A percentile compares a stretch with the other conserved stretches of the same genome.
Evolutionary conservation across 2,113 vertebrate species (phyloP).

Genomic region (Azemiops feae): DNA sequence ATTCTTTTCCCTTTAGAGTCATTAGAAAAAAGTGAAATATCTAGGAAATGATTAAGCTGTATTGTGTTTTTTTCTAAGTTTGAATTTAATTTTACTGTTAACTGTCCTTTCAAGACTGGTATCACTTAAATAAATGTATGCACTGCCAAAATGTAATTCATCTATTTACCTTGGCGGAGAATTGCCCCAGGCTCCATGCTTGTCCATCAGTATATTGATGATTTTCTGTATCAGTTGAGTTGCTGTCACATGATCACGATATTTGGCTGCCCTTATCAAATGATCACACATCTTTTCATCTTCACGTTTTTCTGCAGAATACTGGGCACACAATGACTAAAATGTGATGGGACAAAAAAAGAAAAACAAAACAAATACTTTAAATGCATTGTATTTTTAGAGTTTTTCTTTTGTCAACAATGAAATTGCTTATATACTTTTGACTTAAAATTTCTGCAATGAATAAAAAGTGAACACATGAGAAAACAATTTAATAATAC

Average conservation of each 20-base stretch:
- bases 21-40: not conserved
- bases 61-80: not conserved
- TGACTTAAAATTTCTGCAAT: not conserved
- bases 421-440: not conserved
- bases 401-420: not conserved
- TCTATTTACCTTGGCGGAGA: slow-evolving; percentile 81
- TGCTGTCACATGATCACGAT: slow-evolving; percentile 92
- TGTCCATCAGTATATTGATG: slow-evolving; percentile 94
- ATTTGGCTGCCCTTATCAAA: slow-evolving; percentile 93
- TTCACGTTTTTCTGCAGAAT: slow-evolving; percentile 91
- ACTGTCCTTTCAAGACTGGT: slow-evolving; percentile 16
- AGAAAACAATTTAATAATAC: not conserved
- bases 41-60: slow-evolving; percentile 28
- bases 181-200: slow-evolving; percentile 93
- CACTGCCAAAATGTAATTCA: not conserved
- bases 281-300: slow-evolving; percentile 99
- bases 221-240: slow-evolving; percentile 97
- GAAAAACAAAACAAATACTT: slow-evolving; percentile 39
- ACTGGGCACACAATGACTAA: slow-evolving; percentile 92
- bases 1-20: slow-evolving; percentile 30
- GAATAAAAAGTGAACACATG: not conserved
- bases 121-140: not conserved
- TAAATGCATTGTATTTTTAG: slow-evolving; percentile 8
- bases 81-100: slow-evolving; percentile 9
- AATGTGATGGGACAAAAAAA: not conserved